Evolutionary conservation across 2,888 invertebrate genomes (phyloP).

Genomic region (Ormyrus thymus): DNA sequence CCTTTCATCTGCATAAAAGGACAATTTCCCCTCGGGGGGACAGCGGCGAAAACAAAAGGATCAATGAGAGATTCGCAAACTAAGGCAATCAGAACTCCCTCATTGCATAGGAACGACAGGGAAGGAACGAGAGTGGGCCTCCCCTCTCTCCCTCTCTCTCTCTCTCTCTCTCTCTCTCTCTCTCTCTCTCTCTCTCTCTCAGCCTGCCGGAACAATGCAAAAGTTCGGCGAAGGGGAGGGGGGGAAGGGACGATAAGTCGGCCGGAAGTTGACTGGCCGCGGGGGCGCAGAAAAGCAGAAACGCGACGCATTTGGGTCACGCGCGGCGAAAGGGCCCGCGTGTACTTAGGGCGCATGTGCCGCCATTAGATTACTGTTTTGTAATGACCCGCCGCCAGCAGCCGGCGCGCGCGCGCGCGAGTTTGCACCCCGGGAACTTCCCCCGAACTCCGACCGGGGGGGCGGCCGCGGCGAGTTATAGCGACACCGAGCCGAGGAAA

Average conservation of each 20-base stretch:
- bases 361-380: conserved; percentile 48
- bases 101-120: conserved; percentile 31
- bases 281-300: background rate
- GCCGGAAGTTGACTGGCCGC: conserved; percentile 29
- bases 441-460: background rate
- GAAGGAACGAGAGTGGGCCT: background rate
- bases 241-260: conserved; percentile 28
- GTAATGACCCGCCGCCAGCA: conserved; percentile 39
- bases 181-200: background rate
- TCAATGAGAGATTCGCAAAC: conserved; percentile 23
- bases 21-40: conserved; percentile 25
- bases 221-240: conserved; percentile 11
- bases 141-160: background rate
- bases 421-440: conserved; percentile 16
- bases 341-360: background rate
- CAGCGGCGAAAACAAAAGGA: conserved; percentile 34
- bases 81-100: conserved; percentile 44
- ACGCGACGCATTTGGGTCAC: conserved; percentile 25
- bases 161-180: background rate
- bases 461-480: too few relatives aligned
- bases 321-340: background rate
- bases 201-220: conserved; percentile 34
- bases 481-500: too few relatives aligned
- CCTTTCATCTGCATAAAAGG: conserved; percentile 42
- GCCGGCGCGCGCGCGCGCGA: conserved; percentile 30